Base-by-base conservation (phyloP, 2,888 invertebrate genomes). In the Melipona bicolor region DNA sequence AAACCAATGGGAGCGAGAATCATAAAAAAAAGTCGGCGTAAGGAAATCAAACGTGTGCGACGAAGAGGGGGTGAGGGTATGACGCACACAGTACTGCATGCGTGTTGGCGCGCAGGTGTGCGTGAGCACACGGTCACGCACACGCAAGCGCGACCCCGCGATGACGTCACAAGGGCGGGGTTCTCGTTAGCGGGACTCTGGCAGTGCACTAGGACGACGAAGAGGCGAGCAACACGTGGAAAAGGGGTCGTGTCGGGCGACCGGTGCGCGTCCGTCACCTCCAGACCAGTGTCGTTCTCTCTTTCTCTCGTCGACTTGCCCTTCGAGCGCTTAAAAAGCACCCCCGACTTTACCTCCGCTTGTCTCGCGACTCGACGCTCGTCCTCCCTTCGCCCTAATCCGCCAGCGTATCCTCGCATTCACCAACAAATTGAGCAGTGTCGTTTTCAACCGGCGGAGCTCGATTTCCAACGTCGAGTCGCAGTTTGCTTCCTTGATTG, bases 161-260 rank as follows among this genome's bases (percentile, higher is more conserved):
- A 84, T 93, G 93, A 93, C 93, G 93, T 93, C 93, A 93, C 91
- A 92, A 93, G 93, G 93, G 93, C 93, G 93, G 93, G 93, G 93
- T 93, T 88, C 93, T 93, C 91, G 92, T 93, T 93, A 93, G 90
- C 91, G 88, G 90, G 86, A 90, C 85, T 91, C 85, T 79, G 69
- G 67, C 83, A 71, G 83, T 87, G 85, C 86, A 84, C 85, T 77
- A 65, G 81, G 80, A 68, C 86, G 77, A 71, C 71, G 86, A 86
- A 88, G 88, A 84, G 89, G 88, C 86, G 90, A 92, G 93, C 93
- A 93, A 93, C 93, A 93, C 92, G 93, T 93, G 93, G 93, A 90
- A 93, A 91, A 89, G 90, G 90, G 83, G 89, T 86, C 88, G 86
- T 81, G 86, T 81, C 50, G 49, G 77, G 62, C 65, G 76, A 80